These are phyloP conservation scores for Microtus ochrogaster DNA, from an alignment of 2,113 vertebrate species.

Conservation along the genomic window DNA sequence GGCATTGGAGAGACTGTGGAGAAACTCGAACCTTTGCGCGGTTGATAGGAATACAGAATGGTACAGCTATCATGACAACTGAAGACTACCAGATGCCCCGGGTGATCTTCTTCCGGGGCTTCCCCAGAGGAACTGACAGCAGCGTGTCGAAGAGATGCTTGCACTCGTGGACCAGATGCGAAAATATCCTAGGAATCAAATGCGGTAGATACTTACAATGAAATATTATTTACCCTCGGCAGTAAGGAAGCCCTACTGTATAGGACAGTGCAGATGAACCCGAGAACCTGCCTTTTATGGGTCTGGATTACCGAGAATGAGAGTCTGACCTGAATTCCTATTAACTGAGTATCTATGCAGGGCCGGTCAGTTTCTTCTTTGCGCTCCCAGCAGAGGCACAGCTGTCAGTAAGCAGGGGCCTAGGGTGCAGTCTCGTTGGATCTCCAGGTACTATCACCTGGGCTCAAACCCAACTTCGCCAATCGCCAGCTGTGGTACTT, in stretches of 20 bases:
- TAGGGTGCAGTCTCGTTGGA: accelerated
- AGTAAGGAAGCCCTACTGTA: not conserved
- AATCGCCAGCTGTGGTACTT: not conserved
- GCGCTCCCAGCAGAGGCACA: not conserved
- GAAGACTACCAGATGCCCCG: not conserved
- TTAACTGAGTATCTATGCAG: not conserved
- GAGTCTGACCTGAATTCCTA: not conserved
- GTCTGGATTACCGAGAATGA: not conserved
- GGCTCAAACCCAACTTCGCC: not conserved
- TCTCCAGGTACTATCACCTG: not conserved
- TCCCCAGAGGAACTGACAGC: not conserved
- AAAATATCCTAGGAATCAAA: not conserved
- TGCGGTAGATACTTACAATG: accelerated
- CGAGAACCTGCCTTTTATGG: not conserved
- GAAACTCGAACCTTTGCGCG: not conserved
- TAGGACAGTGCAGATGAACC: no score
- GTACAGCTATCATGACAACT: not conserved
- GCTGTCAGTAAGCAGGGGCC: accelerated
- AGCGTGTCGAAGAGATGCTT: not conserved
- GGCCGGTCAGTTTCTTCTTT: not conserved
- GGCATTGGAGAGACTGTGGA: not conserved
- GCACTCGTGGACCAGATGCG: accelerated
- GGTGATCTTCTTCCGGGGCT: not conserved
- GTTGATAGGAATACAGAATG: not conserved
- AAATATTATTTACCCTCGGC: not conserved